Base-by-base conservation (phyloP, 2,888 invertebrate genomes). In the Drosophila melanosoma region DNA sequence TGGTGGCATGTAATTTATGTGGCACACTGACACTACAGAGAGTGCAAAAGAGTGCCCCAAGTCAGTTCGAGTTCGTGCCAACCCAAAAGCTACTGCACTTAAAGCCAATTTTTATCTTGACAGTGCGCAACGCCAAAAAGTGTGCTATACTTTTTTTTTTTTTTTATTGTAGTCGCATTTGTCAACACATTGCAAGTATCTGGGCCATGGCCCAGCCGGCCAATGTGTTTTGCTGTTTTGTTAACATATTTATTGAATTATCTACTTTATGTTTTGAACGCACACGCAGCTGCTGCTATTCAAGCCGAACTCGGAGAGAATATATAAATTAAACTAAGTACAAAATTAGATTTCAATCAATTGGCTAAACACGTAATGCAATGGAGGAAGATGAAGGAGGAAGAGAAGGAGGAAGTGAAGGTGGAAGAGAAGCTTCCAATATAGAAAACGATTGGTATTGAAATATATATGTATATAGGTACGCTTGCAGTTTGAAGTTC, bases 1-100 rank as follows among this genome's bases (percentile, higher is more conserved):
- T 85, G 88, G 69, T 83, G 83, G 70, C 86, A 67, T 71, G 78
- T 86, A 89, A 89, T 89, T 85, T 85, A 89, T 85, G 78, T 77
- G 74, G n/a, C 59, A 29, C 38, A 52, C 53, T 82, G 72, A 64
- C 67, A 74, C 56, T 74, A 73, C 61, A 65, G 63, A 78, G 67
- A 80, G 72, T 78, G 86, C 71, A 74, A 87, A 81, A 81, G 36
- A 74, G 66, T 74, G 83, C 86, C 78, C 42, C 70, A 68, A 78
- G 83, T 51, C 56, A 60, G 48, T 17, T 10, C 33, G 15, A 23
- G 36, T n/a, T 36, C 40, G 23, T 48, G 36, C 8, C 40, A 49
- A 51, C 3, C 48, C 26, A 38, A 20, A 61, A 33, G 36, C 56
- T 33, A 62, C 48, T 79, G 74, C 75, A 82, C 38, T 40, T 63